These are phyloP conservation scores for Pungitius pungitius DNA, from an alignment of 2,113 vertebrate genomes.

Conservation along the genomic window DNA sequence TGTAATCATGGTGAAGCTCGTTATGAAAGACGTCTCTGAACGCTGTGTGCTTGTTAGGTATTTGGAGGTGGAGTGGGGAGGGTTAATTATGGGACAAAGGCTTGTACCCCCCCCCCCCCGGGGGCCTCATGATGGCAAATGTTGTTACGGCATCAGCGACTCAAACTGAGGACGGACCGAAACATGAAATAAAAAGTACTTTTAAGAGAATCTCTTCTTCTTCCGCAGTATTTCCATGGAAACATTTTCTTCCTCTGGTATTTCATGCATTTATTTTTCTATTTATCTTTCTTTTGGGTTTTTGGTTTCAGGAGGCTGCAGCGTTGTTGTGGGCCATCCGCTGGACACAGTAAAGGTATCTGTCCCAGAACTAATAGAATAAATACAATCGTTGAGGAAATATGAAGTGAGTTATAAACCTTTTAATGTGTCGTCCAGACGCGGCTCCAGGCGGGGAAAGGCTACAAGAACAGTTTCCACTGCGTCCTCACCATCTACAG, in stretches of 20 bases:
- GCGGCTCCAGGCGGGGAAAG: conserved; percentile 90
- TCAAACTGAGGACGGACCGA: no score
- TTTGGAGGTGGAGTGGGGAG: neutral
- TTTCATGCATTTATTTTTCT: neutral
- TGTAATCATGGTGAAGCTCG: neutral
- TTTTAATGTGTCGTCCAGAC: conserved; percentile 77
- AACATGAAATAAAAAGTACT: no score
- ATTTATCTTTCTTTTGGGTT: neutral
- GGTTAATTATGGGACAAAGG: neutral
- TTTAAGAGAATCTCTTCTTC: neutral
- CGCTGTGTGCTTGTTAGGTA: neutral
- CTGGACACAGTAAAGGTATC: conserved; percentile 84
- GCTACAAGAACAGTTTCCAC: conserved; percentile 85
- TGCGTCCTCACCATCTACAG: conserved; percentile 89
- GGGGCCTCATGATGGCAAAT: conserved; percentile 12
- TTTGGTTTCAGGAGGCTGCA: conserved; percentile 76
- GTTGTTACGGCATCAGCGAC: no score
- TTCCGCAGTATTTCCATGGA: neutral
- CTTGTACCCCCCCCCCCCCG: neutral
- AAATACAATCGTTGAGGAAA: neutral
- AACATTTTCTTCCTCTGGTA: neutral
- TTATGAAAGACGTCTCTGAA: neutral
- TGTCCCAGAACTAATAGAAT: neutral
- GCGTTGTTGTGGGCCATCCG: conserved; percentile 83
- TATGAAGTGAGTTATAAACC: no score